Evolutionary conservation across 92 coral and sea anemone species (phyloP), one percentile per base, ranked within the genome.

Genomic region (Zoanthus gigantus): DNA sequence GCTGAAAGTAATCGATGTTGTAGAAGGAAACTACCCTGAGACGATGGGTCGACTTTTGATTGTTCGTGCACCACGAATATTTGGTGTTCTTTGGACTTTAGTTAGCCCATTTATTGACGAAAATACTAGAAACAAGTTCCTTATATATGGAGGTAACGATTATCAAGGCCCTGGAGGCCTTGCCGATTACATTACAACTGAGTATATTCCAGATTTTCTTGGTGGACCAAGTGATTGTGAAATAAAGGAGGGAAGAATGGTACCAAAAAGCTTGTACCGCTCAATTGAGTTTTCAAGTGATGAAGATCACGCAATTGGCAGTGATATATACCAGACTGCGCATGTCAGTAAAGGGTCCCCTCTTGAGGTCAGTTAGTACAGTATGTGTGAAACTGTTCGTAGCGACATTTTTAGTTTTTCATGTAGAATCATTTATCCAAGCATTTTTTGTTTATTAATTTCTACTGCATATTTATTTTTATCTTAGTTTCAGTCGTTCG

Each of bases 31-130:
- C 92, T 97, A 97, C 91, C 99, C 99, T 3, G 99, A 97, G 86
- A 97, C 99, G 18, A 97, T 97, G 99, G 99, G 99, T 4, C 89
- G 99, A 54, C 86, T 97, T 60, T 89, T 97, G 88, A 97, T 97
- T 79, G 99, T 97, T 32, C 97, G 99, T 37, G 99, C 99, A 23
- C 99, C 99, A 11, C 90, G 99, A 77, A 93, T 97, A 44, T 97
- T 97, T 90, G 99, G 99, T 67, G 99, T 97, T 57, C 76, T 97
- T 57, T 97, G 99, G 99, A 97, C 99, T 14, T 79, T 97, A 77
- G 99, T 97, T 15, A 97, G 99, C 77, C 99, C 99, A n/a, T 97
- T 97, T 74, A 97, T 97, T 75, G 99, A 97, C 60, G 99, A 97
- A 82, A 97, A 97, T 92, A 97, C 99, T 9, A 92, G 99, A 56